A percentile compares a stretch with the other conserved stretches of the same genome.
Conservation (phyloP, 1,140 invertebrate genomes). For the Drosophila suzukii region DNA sequence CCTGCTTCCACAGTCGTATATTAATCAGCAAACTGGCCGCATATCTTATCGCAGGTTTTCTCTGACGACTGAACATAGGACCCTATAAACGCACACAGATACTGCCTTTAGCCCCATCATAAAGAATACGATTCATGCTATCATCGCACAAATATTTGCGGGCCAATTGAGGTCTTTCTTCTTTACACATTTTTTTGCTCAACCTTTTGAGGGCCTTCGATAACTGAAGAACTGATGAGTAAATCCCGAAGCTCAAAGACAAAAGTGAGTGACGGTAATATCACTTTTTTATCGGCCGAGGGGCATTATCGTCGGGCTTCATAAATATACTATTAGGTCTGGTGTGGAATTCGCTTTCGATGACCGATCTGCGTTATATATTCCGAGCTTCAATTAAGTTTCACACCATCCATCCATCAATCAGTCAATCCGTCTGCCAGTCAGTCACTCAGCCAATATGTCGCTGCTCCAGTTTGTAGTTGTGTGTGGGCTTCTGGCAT, state of each 20-base stretch:
- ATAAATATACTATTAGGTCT: conserved; percentile 32
- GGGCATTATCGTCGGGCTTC: neutral
- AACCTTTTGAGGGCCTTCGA: conserved; percentile 5
- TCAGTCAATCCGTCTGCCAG: conserved; percentile 21
- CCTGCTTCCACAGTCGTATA: conserved; percentile 44
- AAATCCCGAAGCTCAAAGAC: conserved; percentile 20
- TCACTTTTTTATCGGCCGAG: conserved; percentile 33
- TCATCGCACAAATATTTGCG: conserved; percentile 69
- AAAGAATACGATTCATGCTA: conserved; percentile 34
- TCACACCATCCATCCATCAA: conserved; percentile 21
- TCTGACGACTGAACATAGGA: conserved; percentile 7
- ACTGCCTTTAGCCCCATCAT: conserved; percentile 7
- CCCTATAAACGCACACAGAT: conserved; percentile 2
- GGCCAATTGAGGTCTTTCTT: conserved; percentile 15
- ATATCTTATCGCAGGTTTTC: conserved; percentile 41
- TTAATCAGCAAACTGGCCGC: conserved; percentile 31
- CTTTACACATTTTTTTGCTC: neutral
- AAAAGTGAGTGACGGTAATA: conserved; percentile 21
- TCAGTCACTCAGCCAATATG: conserved; percentile 20
- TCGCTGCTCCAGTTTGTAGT: conserved; percentile 28
- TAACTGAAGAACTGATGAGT: conserved; percentile 21
- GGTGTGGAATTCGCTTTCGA: conserved; percentile 23
- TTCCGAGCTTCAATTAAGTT: conserved; percentile 9
- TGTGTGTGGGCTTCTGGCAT: conserved; percentile 52
- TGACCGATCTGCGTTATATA: conserved; percentile 3